Evolutionary conservation across 2,888 invertebrate genomes (phyloP).

Genomic region (Pachymerium ferrugineum): DNA sequence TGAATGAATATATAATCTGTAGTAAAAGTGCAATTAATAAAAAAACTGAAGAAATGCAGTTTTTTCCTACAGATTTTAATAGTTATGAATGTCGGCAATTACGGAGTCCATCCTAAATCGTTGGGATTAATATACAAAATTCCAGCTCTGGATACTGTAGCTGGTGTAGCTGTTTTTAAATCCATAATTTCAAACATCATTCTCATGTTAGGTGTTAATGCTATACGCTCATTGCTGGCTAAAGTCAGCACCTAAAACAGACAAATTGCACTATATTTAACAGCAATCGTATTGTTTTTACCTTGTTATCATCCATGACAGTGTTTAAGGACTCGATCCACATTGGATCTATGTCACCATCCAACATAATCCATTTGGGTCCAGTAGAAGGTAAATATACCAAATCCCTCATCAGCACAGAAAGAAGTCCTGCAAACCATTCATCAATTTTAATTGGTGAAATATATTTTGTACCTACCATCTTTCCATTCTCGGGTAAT

Average conservation of each 20-base stretch:
- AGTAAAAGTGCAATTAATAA: not conserved
- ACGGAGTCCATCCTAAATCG: constrained; percentile 74
- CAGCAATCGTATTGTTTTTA: too few species aligned
- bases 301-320: constrained; percentile 86
- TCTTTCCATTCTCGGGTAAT: constrained; percentile 86
- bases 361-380: constrained; percentile 81
- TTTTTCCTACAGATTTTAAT: not conserved
- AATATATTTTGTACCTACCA: constrained; percentile 49
- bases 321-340: constrained; percentile 95
- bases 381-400: constrained; percentile 65
- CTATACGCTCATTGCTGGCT: constrained; percentile 85
- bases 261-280: too few species aligned
- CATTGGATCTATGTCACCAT: constrained; percentile 83
- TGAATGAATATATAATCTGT: too few species aligned
- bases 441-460: not conserved
- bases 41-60: not conserved
- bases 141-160: constrained; percentile 73
- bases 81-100: constrained; percentile 46
- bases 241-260: constrained; percentile 77
- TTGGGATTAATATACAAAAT: constrained; percentile 87
- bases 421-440: constrained; percentile 67
- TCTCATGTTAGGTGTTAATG: constrained; percentile 78
- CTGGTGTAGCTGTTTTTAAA: constrained; percentile 81
- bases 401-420: constrained; percentile 92
- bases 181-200: constrained; percentile 84